Evolutionary conservation across 2,113 vertebrate genomes (phyloP).

Genomic region (Austrofundulus limnaeus): DNA sequence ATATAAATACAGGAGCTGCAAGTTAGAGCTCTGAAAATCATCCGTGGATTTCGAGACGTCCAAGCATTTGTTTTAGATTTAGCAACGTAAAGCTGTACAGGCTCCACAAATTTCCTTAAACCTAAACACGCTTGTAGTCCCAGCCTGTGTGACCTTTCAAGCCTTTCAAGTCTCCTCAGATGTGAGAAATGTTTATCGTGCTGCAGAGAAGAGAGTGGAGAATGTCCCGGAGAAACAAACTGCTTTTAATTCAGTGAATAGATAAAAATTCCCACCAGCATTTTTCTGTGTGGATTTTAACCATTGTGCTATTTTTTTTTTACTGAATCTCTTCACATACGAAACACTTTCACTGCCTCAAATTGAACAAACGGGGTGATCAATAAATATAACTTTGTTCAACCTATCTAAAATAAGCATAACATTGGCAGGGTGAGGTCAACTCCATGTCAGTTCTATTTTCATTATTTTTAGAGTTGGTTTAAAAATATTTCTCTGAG

Average conservation of each 20-base stretch:
- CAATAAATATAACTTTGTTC: not conserved
- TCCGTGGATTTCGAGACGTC: not conserved
- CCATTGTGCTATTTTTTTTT: not conserved
- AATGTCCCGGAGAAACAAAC: not conserved
- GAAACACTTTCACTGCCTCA: not conserved
- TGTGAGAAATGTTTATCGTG: not conserved
- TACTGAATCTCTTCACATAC: not conserved
- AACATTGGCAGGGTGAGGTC: constrained; percentile 1
- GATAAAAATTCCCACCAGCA: not conserved
- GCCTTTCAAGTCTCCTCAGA: not conserved
- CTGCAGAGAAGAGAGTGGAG: not conserved
- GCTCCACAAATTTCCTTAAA: not conserved
- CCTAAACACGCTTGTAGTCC: not conserved
- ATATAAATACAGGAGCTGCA: not conserved
- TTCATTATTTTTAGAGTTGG: not conserved
- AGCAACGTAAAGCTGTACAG: not conserved
- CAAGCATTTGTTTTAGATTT: not conserved
- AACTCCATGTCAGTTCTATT: not conserved
- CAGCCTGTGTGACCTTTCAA: not conserved
- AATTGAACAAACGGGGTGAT: not conserved
- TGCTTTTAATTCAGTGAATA: constrained; percentile 5
- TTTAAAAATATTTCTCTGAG: constrained; percentile 4
- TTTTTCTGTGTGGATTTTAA: not conserved
- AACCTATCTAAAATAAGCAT: not conserved
- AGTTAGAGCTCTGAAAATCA: not conserved